These are phyloP conservation scores for Apis cerana DNA, from an alignment of 1,140 invertebrate species.

Conservation along the genomic window DNA sequence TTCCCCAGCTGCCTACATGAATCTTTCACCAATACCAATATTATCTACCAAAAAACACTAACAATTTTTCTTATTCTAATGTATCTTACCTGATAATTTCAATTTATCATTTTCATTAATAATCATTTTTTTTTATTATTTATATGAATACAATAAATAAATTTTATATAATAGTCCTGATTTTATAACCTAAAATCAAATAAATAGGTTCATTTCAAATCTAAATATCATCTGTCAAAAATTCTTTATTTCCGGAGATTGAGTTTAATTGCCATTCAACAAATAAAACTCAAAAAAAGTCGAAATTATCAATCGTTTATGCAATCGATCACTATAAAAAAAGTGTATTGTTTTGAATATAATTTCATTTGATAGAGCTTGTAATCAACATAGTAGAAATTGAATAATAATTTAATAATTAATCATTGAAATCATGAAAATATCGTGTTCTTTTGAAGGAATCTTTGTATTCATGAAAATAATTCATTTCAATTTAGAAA, in stretches of 20 bases:
- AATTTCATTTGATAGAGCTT: no score
- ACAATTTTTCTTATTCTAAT: no score
- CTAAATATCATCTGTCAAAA: not conserved
- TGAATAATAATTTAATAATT: not conserved
- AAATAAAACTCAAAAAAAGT: constrained; percentile 21
- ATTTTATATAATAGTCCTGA: not conserved
- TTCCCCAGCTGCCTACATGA: constrained; percentile 27
- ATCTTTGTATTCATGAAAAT: not conserved
- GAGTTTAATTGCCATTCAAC: not conserved
- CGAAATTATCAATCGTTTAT: constrained; percentile 10
- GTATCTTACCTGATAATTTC: not conserved
- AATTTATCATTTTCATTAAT: not conserved
- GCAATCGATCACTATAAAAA: not conserved
- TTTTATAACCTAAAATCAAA: no score
- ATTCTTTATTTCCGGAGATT: not conserved
- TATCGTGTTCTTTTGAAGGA: no score
- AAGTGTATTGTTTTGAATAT: not conserved
- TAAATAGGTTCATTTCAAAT: not conserved
- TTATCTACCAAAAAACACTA: constrained; percentile 9
- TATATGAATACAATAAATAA: not conserved
- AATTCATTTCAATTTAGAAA: not conserved
- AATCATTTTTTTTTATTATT: not conserved
- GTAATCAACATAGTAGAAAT: not conserved
- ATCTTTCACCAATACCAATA: not conserved
- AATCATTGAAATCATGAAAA: not conserved